phyloP scores from a whole-genome alignment of 1,140 invertebrate genomes.

The Palaemon carinicauda region DNA sequence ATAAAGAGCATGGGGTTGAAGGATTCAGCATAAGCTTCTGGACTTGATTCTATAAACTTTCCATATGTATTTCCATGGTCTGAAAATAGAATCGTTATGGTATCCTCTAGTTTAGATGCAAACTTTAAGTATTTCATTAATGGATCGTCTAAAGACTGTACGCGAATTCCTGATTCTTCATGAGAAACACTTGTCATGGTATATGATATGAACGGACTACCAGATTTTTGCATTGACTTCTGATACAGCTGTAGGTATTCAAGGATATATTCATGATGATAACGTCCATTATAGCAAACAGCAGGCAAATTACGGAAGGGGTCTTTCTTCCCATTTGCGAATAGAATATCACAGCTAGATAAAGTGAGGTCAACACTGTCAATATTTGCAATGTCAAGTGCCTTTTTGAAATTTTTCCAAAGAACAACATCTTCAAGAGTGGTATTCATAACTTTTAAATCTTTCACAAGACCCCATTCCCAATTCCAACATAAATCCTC shows the following conservation, averaged over 20 bases:
- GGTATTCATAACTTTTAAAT: slow-evolving; percentile 62
- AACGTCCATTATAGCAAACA: slow-evolving; percentile 63
- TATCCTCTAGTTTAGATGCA: slow-evolving; percentile 58
- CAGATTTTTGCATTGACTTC: slow-evolving; percentile 12
- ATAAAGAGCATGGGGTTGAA: slow-evolving; percentile 62
- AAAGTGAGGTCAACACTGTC: slow-evolving; percentile 35
- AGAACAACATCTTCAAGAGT: slow-evolving; percentile 29
- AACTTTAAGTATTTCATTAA: slow-evolving; percentile 55
- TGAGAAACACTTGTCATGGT: slow-evolving; percentile 62
- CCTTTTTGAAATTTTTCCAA: slow-evolving; percentile 35
- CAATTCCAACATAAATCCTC: slow-evolving; percentile 64
- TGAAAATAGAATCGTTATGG: slow-evolving; percentile 63
- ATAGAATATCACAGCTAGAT: slow-evolving; percentile 63
- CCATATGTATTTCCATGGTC: slow-evolving; percentile 65
- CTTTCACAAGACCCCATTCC: slow-evolving; percentile 64
- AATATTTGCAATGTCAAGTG: slow-evolving; percentile 25
- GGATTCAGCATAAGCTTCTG: slow-evolving; percentile 62
- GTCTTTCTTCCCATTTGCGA: slow-evolving; percentile 61
- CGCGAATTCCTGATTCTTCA: slow-evolving; percentile 62
- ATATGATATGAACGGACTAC: slow-evolving; percentile 61
- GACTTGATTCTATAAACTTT: slow-evolving; percentile 59
- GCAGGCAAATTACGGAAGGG: slow-evolving; percentile 63
- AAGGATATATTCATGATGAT: slow-evolving; percentile 63
- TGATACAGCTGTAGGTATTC: slow-evolving; percentile 63
- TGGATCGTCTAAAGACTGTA: slow-evolving; percentile 62